phyloP scores from a whole-genome alignment of 2,888 invertebrate species.

The Entomobrya proxima region DNA sequence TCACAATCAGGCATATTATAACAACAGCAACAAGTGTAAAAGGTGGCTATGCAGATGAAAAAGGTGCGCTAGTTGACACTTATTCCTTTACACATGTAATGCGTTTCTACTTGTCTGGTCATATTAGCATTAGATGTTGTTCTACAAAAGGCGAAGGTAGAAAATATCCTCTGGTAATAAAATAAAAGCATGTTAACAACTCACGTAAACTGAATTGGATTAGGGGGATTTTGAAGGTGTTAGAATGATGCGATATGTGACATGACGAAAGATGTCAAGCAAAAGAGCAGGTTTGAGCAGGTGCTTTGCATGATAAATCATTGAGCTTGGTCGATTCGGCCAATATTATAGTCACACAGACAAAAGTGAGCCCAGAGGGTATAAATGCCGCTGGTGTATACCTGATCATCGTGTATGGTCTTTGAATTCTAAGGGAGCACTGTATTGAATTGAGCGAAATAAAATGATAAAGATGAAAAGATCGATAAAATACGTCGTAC shows the following conservation, averaged over 20 bases:
- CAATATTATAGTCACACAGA: neutral
- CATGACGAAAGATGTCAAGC: constrained; percentile 27
- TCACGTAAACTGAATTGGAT: constrained; percentile 12
- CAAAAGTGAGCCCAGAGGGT: neutral
- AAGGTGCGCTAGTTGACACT: constrained; percentile 10
- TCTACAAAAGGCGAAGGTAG: neutral
- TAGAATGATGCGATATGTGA: constrained; percentile 17
- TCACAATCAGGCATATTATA: neutral
- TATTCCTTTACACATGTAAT: constrained; percentile 22
- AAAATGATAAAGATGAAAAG: constrained; percentile 8
- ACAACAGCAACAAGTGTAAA: constrained; percentile 7
- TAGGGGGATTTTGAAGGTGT: constrained; percentile 23
- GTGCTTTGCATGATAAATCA: neutral
- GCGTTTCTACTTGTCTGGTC: constrained; percentile 13
- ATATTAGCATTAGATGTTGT: constrained; percentile 17
- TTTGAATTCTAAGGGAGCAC: neutral
- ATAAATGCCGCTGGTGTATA: neutral
- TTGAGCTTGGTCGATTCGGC: neutral
- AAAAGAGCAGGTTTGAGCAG: constrained; percentile 25
- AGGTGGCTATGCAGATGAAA: neutral
- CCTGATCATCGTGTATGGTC: neutral
- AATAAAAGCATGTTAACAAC: neutral
- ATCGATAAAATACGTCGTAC: neutral
- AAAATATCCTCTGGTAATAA: neutral
- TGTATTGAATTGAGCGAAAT: neutral